Base-by-base conservation (phyloP, 1,140 invertebrate species). In the Caenorhabditis tropicalis region DNA sequence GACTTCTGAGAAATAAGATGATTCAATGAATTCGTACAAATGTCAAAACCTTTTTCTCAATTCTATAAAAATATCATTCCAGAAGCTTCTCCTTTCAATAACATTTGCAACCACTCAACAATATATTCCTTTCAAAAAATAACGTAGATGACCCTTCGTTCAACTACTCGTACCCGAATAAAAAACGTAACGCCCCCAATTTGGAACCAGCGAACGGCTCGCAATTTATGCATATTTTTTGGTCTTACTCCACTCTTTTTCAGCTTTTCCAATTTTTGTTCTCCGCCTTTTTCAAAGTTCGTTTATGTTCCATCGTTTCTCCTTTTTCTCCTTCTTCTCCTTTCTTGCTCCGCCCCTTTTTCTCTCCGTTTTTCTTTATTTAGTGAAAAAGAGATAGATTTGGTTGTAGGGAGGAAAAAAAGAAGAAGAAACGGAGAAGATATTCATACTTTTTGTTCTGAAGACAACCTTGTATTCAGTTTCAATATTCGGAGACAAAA, bases 221-320 rank as follows among this genome's bases (percentile, higher is more conserved):
- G 36, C 36, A 74, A 74, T 46, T 74, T 43, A 74, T 74, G 65
- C n/a, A 29, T 36, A 74, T 65, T 65, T 65, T 65, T 65, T 74
- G 6, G 21, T 74, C 65, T 24, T 0, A n/a, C 19, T 65, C 15
- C 36, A 3, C 29, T 9, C n/a, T n/a, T 27, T n/a, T 5, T 51
- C 3, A 43, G 39, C 49, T 7, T 51, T 21, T 51, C 19, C 49
- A 19, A 9, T 51, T 58, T 3, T 10, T 24, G 21, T 10, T 74
- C 36, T 10, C 36, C 19, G 12, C 33, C 36, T n/a, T 43, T 43
- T 36, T 74, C 65, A 74, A 43, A 74, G 65, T 74, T 74, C 65
- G 65, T 74, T 74, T 46, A 43, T 43, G 36, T 31, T 43, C 65
- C 36, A 9, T n/a, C 27, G 0, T 58, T 58, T 58, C 12, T n/a